Evolutionary conservation across 2,888 invertebrate genomes (phyloP), one percentile per base, ranked within the genome.

Genomic region (Tillus elongatus): DNA sequence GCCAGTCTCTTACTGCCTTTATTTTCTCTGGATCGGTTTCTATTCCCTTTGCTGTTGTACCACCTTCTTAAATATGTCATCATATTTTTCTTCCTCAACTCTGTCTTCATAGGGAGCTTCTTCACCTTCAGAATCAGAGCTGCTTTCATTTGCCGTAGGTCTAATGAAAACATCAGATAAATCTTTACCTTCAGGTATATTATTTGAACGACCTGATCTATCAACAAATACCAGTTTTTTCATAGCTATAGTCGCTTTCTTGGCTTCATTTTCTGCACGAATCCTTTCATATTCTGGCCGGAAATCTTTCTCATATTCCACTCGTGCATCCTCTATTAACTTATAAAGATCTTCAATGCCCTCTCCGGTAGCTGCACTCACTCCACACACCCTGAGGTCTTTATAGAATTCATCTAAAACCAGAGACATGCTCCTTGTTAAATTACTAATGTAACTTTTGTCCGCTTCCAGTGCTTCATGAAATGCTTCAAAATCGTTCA

Each of bases 401-500:
- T 73, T 71, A 63, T 99, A 99, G 67, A 98, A 98, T 54, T 88
- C 88, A 60, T 98, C 97, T 4, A 99, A 68, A 0, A 92, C 89
- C 0, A 98, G 72, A 3, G 93, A 86, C 84, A 98, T 85, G 1
- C 92, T 92, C 1, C 91, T 71, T 0, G 92, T 87, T 32, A 97
- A 70, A 64, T 89, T 95, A 27, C 86, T 84, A 0, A 89, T 81
- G 53, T 93, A 96, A 13, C 74, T 73, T 1, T 70, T 68, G 43
- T 89, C 86, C 0, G 76, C 67, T 51, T 91, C 85, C 9, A 97
- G 59, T 0, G 95, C 92, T 47, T 89, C 87, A 57, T 92, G 86
- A 60, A 96, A 97, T 2, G 79, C 70, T 63, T 93, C 92, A 66
- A 93, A 96, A 66, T 98, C 93, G 9, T 76, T 77, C 89, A 99